Conservation (phyloP, 2,797 vertebrate genomes). For the Notolabrus celidotus region DNA sequence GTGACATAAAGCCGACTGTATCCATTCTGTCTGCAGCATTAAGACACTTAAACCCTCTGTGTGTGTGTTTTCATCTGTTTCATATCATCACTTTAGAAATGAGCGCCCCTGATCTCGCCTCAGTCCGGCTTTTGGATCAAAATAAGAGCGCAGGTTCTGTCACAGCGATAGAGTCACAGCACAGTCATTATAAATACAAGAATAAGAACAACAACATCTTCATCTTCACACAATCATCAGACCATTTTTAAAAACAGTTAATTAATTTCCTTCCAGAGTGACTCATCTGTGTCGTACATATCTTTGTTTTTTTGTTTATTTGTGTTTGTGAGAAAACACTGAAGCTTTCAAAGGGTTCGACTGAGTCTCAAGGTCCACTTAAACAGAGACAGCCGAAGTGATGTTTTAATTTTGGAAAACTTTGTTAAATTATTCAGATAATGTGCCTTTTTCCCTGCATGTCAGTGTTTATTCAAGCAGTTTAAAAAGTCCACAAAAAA, state of each 20-base stretch:
- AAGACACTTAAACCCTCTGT: conserved; percentile 31
- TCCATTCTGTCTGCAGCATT: conserved; percentile 32
- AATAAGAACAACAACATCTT: background rate
- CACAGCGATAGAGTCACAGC: no score
- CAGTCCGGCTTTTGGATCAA: conserved; percentile 33
- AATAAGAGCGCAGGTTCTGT: background rate
- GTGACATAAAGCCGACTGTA: conserved; percentile 56
- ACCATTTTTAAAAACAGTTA: background rate
- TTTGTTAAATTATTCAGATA: background rate
- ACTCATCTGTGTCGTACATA: background rate
- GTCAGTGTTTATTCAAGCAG: background rate
- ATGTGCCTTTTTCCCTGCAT: background rate
- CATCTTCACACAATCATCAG: background rate
- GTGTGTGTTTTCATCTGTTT: conserved; percentile 46
- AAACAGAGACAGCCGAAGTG: background rate
- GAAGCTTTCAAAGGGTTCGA: background rate
- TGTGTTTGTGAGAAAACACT: background rate
- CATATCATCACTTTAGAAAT: conserved; percentile 34
- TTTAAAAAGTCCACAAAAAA: background rate
- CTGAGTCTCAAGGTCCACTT: background rate
- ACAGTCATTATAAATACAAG: background rate
- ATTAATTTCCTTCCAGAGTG: background rate
- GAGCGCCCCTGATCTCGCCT: conserved; percentile 39
- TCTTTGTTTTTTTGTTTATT: background rate
- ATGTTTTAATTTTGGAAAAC: background rate